Percentiles rank a stretch among this genome's conserved stretches.
These are phyloP conservation scores for Drosophila lacteicornis DNA, from an alignment of 1,140 invertebrate species.

Conservation along the genomic window DNA sequence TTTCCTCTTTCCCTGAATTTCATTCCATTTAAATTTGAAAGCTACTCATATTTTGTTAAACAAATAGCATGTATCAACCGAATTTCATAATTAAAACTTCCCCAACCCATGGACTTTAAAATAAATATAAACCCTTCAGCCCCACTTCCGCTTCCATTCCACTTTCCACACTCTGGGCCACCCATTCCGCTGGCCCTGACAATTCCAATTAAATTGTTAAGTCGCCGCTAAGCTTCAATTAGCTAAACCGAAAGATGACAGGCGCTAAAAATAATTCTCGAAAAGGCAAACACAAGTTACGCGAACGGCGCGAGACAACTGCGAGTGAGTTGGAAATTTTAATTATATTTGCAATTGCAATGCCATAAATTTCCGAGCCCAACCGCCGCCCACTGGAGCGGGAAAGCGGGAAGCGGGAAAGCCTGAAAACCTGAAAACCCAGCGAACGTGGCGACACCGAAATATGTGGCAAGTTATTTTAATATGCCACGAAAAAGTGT, in stretches of 20 bases:
- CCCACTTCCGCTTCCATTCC: background rate
- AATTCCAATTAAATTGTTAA: conserved; percentile 49
- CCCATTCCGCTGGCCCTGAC: conserved; percentile 15
- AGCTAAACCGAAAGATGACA: conserved; percentile 49
- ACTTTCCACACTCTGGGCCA: background rate
- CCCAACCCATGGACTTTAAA: background rate
- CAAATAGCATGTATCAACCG: background rate
- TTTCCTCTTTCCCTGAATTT: background rate
- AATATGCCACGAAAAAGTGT: conserved; percentile 70
- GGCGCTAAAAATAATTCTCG: conserved; percentile 63
- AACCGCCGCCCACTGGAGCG: conserved; percentile 25
- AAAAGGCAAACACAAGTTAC: conserved; percentile 40
- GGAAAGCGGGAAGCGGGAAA: background rate
- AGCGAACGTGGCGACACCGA: conserved; percentile 53
- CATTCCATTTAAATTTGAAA: background rate
- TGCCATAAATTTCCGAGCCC: conserved; percentile 71
- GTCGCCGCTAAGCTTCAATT: conserved; percentile 54
- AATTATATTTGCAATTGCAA: conserved; percentile 84
- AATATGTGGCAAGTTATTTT: conserved; percentile 83
- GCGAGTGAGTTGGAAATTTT: conserved; percentile 75
- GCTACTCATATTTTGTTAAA: background rate
- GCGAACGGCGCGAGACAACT: conserved; percentile 6
- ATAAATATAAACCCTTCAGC: background rate
- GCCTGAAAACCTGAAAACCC: conserved; percentile 1
- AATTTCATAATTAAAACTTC: background rate